Percentiles rank a stretch among this genome's conserved stretches.
Conservation (phyloP, 2,888 invertebrate species). For the Imbricaverruca yamaguchii region DNA sequence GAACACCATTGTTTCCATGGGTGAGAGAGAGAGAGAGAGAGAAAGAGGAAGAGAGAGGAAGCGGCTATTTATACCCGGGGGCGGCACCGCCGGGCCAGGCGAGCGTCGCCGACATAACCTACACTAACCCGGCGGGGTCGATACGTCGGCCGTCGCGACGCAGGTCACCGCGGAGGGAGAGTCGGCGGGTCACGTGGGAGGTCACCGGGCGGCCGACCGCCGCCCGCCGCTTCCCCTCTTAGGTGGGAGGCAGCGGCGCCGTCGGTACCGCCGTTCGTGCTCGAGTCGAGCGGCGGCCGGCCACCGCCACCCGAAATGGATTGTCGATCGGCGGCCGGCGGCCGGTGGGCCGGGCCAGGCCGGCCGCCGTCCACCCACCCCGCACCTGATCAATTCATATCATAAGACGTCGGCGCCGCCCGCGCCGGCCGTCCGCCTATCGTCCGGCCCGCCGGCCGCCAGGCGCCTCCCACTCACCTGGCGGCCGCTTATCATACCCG, state of each 20-base stretch:
- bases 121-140: background rate
- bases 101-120: background rate
- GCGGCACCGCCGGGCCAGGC: background rate
- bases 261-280: too few relatives aligned
- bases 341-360: background rate
- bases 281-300: background rate
- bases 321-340: background rate
- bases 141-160: background rate
- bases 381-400: constrained; percentile 8
- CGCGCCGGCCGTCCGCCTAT: background rate
- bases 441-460: background rate
- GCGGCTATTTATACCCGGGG: constrained; percentile 9
- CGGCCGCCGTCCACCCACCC: background rate
- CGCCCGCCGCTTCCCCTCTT: background rate
- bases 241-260: background rate
- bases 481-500: constrained; percentile 9
- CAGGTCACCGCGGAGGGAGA: background rate
- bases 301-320: background rate
- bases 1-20: constrained; percentile 6
- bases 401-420: background rate
- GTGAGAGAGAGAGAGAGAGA: background rate
- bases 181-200: background rate
- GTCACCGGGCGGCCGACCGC: background rate
- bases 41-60: background rate
- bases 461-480: constrained; percentile 16